phyloP scores from a whole-genome alignment of 2,888 invertebrate genomes.

The Siphonodentalium dalli region DNA sequence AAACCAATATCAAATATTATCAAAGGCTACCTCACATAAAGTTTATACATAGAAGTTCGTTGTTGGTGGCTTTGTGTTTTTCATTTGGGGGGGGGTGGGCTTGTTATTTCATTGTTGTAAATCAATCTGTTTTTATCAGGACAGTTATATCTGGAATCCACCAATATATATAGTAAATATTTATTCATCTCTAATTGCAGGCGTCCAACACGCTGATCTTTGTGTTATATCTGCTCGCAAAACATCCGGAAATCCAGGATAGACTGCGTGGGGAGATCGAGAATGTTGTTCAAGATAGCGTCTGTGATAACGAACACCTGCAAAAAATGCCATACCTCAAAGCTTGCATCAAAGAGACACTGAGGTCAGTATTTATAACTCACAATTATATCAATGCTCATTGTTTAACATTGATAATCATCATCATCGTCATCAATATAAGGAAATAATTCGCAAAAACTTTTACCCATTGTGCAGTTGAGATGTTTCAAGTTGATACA shows the following conservation, averaged over 20 bases:
- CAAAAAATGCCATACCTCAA: conserved; percentile 68
- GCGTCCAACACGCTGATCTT: conserved; percentile 86
- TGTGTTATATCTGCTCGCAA: conserved; percentile 77
- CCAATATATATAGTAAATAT: neutral
- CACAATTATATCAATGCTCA: neutral
- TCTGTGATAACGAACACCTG: conserved; percentile 43
- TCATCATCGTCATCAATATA: neutral
- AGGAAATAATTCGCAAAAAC: neutral
- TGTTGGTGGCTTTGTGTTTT: too few species aligned
- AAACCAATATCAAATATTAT: too few species aligned
- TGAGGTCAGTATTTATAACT: conserved; percentile 64
- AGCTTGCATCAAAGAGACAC: conserved; percentile 78
- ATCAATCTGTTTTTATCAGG: neutral
- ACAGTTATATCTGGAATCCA: neutral
- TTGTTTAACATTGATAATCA: neutral
- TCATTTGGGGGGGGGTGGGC: too few species aligned
- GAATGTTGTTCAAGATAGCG: conserved; percentile 24
- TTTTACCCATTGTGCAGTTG: too few species aligned
- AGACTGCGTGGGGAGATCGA: conserved; percentile 68
- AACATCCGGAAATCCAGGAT: conserved; percentile 70
- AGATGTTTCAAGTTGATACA: too few species aligned
- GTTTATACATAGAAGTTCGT: too few species aligned
- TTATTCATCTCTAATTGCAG: conserved; percentile 67
- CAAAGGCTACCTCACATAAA: too few species aligned
- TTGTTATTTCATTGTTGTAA: neutral